A percentile compares a stretch with the other conserved stretches of the same genome.
These are phyloP conservation scores for Anodontia alba DNA, from an alignment of 2,888 invertebrate species.

Conservation along the genomic window DNA sequence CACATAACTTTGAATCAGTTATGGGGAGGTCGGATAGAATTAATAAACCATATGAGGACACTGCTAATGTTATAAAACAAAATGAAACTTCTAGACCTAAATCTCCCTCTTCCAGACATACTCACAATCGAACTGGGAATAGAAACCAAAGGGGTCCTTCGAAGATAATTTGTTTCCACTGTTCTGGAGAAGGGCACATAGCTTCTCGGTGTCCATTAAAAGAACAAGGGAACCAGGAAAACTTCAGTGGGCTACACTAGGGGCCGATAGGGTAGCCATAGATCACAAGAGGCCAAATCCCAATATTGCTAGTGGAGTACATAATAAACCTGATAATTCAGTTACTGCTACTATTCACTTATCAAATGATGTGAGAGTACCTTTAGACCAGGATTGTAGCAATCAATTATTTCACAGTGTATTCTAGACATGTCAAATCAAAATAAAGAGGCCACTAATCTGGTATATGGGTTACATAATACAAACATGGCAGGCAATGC, in stretches of 20 bases:
- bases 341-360: too few relatives aligned
- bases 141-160: background rate
- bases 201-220: background rate
- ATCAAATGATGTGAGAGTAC: background rate
- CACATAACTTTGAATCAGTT: constrained; percentile 2
- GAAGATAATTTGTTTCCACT: background rate
- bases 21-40: background rate
- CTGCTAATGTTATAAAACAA: background rate
- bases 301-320: background rate
- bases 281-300: constrained; percentile 2
- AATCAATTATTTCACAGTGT: background rate
- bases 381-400: background rate
- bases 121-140: background rate
- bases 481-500: background rate
- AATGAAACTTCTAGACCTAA: background rate
- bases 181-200: background rate
- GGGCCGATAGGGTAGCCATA: constrained; percentile 1
- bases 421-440: too few relatives aligned
- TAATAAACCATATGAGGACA: background rate
- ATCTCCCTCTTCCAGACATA: too few relatives aligned
- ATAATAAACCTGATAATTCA: too few relatives aligned
- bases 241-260: constrained; percentile 1
- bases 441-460: background rate
- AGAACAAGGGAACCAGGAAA: background rate
- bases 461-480: background rate